Conservation (phyloP, 2,888 invertebrate genomes). For the Oithona nana region DNA sequence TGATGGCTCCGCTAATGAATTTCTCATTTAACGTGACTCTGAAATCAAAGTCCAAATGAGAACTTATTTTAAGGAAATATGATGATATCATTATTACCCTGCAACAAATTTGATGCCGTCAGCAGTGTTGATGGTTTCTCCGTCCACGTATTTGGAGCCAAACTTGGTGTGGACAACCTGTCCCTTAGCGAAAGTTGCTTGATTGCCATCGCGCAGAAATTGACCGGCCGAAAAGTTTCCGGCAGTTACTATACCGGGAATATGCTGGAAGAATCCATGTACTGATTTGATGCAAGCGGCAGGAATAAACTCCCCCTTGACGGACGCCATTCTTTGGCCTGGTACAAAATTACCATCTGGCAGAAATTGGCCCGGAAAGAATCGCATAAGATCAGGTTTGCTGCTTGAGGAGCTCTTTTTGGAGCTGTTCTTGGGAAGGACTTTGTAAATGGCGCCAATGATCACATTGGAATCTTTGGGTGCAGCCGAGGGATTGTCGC, state of each 20-base stretch:
- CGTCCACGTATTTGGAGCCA: constrained; percentile 41
- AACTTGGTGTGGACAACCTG: constrained; percentile 17
- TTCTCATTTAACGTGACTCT: neutral
- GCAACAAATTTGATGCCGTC: constrained; percentile 27
- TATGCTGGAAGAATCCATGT: neutral
- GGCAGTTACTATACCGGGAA: constrained; percentile 2
- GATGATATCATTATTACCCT: neutral
- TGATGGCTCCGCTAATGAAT: constrained; percentile 4
- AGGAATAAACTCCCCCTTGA: constrained; percentile 16
- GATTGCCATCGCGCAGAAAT: constrained; percentile 9
- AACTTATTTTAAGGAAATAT: neutral
- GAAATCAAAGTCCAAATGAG: neutral
- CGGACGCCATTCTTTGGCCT: constrained; percentile 14
- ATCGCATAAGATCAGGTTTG: neutral
- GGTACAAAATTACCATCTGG: constrained; percentile 4
- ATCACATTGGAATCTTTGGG: constrained; percentile 14
- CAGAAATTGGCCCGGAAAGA: constrained; percentile 10
- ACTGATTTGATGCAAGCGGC: constrained; percentile 6
- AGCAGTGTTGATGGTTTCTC: constrained; percentile 49
- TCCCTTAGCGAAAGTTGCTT: constrained; percentile 16
- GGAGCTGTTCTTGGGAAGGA: no score
- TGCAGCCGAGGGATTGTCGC: neutral
- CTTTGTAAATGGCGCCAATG: constrained; percentile 4
- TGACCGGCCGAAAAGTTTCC: constrained; percentile 5
- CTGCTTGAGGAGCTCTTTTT: no score